A percentile compares a stretch with the other conserved stretches of the same genome.
These are phyloP conservation scores for Eupithecia insigniata DNA, from an alignment of 2,888 invertebrate species.

Conservation along the genomic window DNA sequence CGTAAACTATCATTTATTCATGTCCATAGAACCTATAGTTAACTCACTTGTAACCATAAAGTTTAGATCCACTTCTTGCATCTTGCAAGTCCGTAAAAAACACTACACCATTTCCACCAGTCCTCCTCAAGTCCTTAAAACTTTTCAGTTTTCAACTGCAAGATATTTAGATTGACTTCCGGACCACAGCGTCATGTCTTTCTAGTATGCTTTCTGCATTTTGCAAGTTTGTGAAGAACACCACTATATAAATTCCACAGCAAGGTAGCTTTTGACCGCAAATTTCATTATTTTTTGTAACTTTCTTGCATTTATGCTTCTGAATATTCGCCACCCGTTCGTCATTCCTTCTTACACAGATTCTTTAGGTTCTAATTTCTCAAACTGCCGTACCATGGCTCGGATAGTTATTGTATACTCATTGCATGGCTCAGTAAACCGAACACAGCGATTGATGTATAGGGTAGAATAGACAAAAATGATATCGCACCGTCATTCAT, in stretches of 20 bases:
- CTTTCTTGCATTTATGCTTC: background rate
- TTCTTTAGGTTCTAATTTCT: background rate
- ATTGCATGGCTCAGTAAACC: background rate
- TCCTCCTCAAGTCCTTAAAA: background rate
- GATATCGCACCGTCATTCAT: background rate
- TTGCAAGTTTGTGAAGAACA: background rate
- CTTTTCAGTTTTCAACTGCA: background rate
- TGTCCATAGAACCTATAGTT: constrained; percentile 8
- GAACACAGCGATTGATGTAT: background rate
- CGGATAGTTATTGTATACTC: too few relatives aligned
- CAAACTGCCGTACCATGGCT: background rate
- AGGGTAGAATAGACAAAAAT: background rate
- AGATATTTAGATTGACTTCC: background rate
- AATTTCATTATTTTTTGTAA: background rate
- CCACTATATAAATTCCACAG: background rate
- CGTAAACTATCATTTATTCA: background rate
- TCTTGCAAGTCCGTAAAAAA: constrained; percentile 3
- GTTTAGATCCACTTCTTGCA: background rate
- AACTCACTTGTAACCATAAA: constrained; percentile 1
- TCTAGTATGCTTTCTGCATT: background rate
- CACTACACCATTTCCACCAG: background rate
- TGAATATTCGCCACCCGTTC: background rate
- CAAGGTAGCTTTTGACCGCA: background rate
- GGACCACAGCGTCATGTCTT: background rate
- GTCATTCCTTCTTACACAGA: background rate